Base-by-base conservation (phyloP, 2,888 invertebrate genomes). In the Plagiodera versicolora region DNA sequence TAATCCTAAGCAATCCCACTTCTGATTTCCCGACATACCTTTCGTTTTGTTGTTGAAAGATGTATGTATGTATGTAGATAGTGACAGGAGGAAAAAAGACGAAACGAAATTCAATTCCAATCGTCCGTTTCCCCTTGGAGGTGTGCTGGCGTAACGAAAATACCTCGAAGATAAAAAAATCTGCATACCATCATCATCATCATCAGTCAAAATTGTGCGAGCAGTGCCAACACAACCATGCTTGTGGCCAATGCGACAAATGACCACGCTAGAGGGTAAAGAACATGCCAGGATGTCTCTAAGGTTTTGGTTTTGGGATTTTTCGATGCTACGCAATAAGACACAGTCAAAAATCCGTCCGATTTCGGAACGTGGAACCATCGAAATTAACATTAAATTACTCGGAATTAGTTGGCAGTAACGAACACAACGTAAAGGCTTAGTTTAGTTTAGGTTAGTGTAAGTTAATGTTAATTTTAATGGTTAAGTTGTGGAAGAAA, bases 141-240 rank as follows among this genome's bases (percentile, higher is more conserved):
- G n/a, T n/a, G 39, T 60, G 47, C n/a, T n/a, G n/a, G n/a, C n/a
- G n/a, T n/a, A n/a, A n/a, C n/a, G n/a, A 46, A 24, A 56, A 65
- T 71, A 65, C 61, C 64, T 61, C 67, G 60, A 60, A n/a, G n/a
- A n/a, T n/a, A 61, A 63, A 72, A 65, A 65, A 61, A 63, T 64
- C 73, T 74, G 75, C 77, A 74, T 78, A 78, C 78, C 78, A 3
- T 24, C 24, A 73, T 79, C 73, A 78, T 77, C 78, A 3, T 24
- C 24, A 73, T 79, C 73, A 74, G 66, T 77, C 76, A 77, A 74
- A 77, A 76, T 73, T 80, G 80, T 77, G 80, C 78, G 75, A 79
- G 77, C 73, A 80, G 79, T 79, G 79, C 79, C 79, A 79, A 75
- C 74, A 80, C 77, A 76, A 80, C 77, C 80, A 80, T 80, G 80